Conservation (phyloP, 2,797 vertebrate genomes). For the Aphelocoma californica region DNA sequence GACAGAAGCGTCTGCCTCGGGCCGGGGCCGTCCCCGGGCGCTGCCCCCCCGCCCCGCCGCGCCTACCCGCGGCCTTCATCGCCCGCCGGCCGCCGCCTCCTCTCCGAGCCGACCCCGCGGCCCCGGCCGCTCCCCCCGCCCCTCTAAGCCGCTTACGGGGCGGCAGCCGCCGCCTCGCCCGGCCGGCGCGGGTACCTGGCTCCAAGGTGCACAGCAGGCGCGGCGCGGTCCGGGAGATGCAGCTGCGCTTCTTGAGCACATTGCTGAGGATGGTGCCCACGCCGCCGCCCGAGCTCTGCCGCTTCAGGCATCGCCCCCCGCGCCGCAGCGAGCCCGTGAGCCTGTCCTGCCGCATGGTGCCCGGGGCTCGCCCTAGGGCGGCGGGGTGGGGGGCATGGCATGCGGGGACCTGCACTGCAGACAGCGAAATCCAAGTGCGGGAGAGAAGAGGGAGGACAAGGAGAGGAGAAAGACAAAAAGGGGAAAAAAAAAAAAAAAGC, state of each 20-base stretch:
- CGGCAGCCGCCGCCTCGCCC: not conserved
- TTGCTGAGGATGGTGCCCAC: slow-evolving; percentile 94
- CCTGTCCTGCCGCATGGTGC: slow-evolving; percentile 84
- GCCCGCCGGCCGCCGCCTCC: not conserved
- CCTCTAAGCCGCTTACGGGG: not conserved
- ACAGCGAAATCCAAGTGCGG: not conserved
- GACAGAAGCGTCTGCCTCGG: not conserved
- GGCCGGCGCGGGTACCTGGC: slow-evolving; percentile 82
- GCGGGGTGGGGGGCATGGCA: not conserved
- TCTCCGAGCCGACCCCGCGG: not conserved
- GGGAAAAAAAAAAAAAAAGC: not conserved
- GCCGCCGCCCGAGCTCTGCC: slow-evolving; percentile 79
- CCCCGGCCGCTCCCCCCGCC: not conserved
- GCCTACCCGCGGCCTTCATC: not conserved
- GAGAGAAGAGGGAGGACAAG: not conserved
- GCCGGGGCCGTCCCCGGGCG: not conserved
- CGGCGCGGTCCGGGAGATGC: slow-evolving; percentile 92
- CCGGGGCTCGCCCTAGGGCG: not conserved
- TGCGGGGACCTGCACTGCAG: slow-evolving; percentile 73
- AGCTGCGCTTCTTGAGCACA: slow-evolving; percentile 93
- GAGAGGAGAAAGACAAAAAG: not conserved
- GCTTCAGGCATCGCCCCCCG: slow-evolving; percentile 81
- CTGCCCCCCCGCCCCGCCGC: not conserved
- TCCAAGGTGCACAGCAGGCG: slow-evolving; percentile 95
- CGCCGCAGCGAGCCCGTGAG: slow-evolving; percentile 81